Evolutionary conservation across 1,140 invertebrate species (phyloP).

Genomic region (Aporrectodea caliginosa): DNA sequence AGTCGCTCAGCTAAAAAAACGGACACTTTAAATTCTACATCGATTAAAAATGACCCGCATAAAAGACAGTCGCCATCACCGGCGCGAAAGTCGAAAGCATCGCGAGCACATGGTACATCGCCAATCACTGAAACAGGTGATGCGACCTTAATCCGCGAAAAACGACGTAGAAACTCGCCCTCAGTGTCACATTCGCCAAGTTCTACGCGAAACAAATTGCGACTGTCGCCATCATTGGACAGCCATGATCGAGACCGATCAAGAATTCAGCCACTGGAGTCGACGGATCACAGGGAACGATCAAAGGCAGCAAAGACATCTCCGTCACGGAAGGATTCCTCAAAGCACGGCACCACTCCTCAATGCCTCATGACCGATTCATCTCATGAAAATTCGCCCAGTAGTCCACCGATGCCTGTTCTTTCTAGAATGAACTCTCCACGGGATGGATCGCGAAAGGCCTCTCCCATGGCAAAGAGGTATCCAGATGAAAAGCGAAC

Average conservation of each 20-base stretch:
- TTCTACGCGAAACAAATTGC: neutral
- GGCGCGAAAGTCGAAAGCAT: neutral
- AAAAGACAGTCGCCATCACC: neutral
- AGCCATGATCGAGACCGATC: neutral
- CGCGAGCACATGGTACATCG: neutral
- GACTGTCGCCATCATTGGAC: neutral
- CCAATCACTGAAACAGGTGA: neutral
- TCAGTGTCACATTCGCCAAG: neutral
- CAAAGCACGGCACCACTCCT: no score
- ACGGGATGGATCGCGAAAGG: neutral
- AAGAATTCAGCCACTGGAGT: neutral
- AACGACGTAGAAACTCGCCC: neutral
- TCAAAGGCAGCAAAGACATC: neutral
- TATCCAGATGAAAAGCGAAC: neutral
- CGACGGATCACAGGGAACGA: neutral
- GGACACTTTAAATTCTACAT: no score
- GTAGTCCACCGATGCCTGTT: neutral
- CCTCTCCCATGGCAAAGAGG: neutral
- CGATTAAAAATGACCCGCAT: no score
- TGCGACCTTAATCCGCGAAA: neutral
- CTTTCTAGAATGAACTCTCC: neutral
- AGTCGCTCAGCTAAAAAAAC: neutral
- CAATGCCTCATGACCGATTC: neutral
- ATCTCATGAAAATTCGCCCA: neutral
- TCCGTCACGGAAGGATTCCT: neutral